Base-by-base conservation (phyloP, 2,888 invertebrate genomes). In the Mesorhabditis belari region DNA sequence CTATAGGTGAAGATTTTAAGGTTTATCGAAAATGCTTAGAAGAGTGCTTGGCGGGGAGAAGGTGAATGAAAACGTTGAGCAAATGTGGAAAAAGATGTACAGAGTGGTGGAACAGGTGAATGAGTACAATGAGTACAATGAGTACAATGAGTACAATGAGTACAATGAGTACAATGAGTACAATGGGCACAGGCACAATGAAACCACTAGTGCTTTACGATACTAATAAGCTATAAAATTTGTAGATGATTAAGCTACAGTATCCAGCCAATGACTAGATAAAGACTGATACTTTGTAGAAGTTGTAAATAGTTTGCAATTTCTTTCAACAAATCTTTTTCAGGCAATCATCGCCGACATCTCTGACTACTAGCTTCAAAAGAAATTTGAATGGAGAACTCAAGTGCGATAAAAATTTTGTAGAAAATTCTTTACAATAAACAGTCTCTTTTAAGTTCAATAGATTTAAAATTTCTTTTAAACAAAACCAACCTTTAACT, bases 11-110 rank as follows among this genome's bases (percentile, higher is more conserved):
- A 19, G 52, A 19, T 27, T 5, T 3, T 23, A 21, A 27, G 17
- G 23, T n/a, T 17, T 9, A n/a, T 19, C 12, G 23, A 27, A 23
- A 27, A 53, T 12, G n/a, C 9, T 27, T 12, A 57, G 49, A 35
- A 53, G 28, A 29, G 25, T 67, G 57, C 27, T 74, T 77, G 75
- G 2, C 60, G 77, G 21, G 61, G 49, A 57, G 3, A 50, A 52
- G 24, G 50, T 72, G 24, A 66, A 56, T 50, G 77, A 76, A 51
- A 63, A 59, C 2, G 67, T 68, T 49, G 29, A 68, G 24, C 77
- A 76, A 24, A 61, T 66, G 5, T 79, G 79, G 79, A 71, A 65
- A 52, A 79, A 79, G 57, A 60, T 79, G 5, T 79, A 77, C 59
- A 63, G 79, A 51, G 76, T 80, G 6, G 62, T 79, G 23, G 79